Base-by-base conservation (phyloP, 1,140 invertebrate species). In the Drepana arcuata region DNA sequence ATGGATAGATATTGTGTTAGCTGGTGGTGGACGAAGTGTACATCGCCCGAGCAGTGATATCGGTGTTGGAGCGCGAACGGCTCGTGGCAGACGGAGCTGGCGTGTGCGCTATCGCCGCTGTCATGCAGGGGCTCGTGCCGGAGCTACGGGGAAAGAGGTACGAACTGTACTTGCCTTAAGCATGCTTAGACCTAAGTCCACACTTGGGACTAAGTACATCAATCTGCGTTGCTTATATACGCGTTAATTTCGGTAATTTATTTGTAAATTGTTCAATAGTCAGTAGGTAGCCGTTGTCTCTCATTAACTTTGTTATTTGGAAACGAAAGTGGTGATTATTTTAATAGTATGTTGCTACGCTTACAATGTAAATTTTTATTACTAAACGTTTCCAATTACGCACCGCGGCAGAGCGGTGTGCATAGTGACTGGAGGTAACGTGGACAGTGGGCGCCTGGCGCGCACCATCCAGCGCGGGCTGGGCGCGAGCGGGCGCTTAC, bases 71-170 rank as follows among this genome's bases (percentile, higher is more conserved):
- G 43, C 58, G 70, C 7, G 77, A 81, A 37, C 52, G 70, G 9
- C 49, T 81, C n/a, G 77, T 81, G 23, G 70, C 60, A 0, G 73
- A 77, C 16, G 73, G 73, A 9, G 77, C 69, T 2, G 75, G 73
- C 0, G 75, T 69, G 2, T 74, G 69, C 16, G 62, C 71, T 2
- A 34, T 81, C 14, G 73, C 75, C 9, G 73, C 75, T 0, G 54
- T 80, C 11, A 74, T 80, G 65, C 73, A 78, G 16, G 73, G 73
- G 0, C 53, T 80, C 0, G 75, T 68, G 18, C 75, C 75, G 2
- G 75, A 80, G 35, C 45, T 80, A 1, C 46, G 59, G 32, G 73
- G 73, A 26, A 80, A 78, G 47, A 60, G 72, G 75, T 80, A 52
- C 29, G 15, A 0, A 10, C 9, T 13, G 2, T 30, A n/a, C 24